Conservation (phyloP, 2,888 invertebrate species). For the Parnassius mnemosyne region DNA sequence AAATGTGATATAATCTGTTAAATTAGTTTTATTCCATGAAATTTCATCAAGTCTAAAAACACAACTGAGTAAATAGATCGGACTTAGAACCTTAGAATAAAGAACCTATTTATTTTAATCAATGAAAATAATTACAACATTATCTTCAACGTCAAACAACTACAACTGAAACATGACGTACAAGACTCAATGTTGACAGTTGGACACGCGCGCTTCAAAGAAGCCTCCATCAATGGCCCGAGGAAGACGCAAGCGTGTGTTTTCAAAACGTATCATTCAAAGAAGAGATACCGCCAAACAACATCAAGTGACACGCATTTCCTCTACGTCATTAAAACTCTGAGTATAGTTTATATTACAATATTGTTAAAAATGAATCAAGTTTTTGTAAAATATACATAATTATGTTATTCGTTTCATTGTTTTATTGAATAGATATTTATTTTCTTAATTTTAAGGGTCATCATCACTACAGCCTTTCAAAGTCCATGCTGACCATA, state of each 20-base stretch:
- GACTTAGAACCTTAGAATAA: too few species aligned
- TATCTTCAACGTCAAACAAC: neutral
- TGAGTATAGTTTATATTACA: neutral
- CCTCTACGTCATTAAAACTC: slow-evolving; percentile 7
- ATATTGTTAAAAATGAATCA: neutral
- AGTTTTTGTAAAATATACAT: neutral
- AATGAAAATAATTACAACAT: neutral
- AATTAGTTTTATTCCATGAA: too few species aligned
- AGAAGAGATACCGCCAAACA: slow-evolving; percentile 40
- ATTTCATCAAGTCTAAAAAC: too few species aligned
- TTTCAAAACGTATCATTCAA: slow-evolving; percentile 51
- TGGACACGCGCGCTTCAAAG: slow-evolving; percentile 69
- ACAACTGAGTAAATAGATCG: too few species aligned
- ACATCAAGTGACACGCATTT: slow-evolving; percentile 24
- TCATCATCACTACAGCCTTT: too few species aligned
- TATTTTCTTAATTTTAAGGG: too few species aligned
- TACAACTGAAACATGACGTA: neutral
- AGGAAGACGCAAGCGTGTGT: slow-evolving; percentile 52
- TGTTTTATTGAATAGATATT: too few species aligned
- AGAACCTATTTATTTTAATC: too few species aligned
- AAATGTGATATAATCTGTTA: too few species aligned
- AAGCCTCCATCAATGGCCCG: slow-evolving; percentile 53
- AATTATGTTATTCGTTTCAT: too few species aligned
- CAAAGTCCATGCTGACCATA: too few species aligned
- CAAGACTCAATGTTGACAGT: slow-evolving; percentile 43